These are phyloP conservation scores for Theristus sp. DNA, from an alignment of 2,888 invertebrate species.

Conservation along the genomic window DNA sequence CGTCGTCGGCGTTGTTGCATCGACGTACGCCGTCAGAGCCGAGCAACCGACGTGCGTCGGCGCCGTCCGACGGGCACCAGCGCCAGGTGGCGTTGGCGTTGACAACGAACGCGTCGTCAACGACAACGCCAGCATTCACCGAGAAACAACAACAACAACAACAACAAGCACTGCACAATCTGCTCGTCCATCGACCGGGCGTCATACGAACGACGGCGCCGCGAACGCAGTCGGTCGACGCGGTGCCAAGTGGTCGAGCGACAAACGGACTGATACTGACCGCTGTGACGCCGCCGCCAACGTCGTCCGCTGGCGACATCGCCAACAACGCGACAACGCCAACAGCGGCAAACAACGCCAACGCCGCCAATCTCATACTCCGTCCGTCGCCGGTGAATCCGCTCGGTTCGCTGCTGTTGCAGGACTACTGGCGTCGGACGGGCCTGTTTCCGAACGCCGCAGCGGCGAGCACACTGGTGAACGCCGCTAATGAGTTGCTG, in stretches of 20 bases:
- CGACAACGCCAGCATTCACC: background rate
- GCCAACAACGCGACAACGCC: too few relatives aligned
- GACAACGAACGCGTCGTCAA: too few relatives aligned
- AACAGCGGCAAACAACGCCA: too few relatives aligned
- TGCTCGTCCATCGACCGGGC: constrained; percentile 5
- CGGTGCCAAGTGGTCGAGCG: too few relatives aligned
- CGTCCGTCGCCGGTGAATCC: constrained; percentile 1
- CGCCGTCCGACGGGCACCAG: too few relatives aligned
- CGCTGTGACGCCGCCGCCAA: constrained; percentile 1
- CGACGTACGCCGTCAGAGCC: background rate
- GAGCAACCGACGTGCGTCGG: background rate
- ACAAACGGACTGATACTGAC: background rate
- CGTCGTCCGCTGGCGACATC: too few relatives aligned
- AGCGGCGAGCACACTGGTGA: background rate
- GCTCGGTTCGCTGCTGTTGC: constrained; percentile 19
- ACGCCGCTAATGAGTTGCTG: too few relatives aligned
- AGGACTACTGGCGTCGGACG: constrained; percentile 17
- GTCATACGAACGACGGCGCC: constrained; percentile 3
- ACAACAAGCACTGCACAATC: background rate
- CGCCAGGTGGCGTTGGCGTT: too few relatives aligned
- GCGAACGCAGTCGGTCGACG: constrained; percentile 5
- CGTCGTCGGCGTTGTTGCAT: too few relatives aligned
- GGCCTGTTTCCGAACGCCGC: background rate
- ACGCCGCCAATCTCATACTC: background rate
- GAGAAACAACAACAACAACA: background rate